Conservation (phyloP, 92 coral and sea anemone genomes). For the Umimayanthus kanabou region DNA sequence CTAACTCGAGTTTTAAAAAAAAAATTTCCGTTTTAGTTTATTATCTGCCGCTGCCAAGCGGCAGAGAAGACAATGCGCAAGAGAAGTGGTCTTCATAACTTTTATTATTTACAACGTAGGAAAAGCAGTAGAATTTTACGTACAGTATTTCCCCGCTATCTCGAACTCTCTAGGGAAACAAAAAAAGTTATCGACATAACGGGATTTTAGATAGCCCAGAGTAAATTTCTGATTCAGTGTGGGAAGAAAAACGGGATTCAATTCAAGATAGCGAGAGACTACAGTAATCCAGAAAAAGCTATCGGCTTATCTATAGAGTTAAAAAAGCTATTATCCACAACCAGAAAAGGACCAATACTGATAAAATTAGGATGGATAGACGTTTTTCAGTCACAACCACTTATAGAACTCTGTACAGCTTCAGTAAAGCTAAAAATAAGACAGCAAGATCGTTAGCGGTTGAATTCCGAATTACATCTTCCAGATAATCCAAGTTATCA, state of each 20-base stretch:
- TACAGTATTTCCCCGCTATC: no score
- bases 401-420: background rate
- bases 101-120: slow-evolving; percentile 29
- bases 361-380: background rate
- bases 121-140: background rate
- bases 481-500: background rate
- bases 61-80: background rate
- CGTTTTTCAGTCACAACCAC: background rate
- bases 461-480: background rate
- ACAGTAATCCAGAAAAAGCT: background rate
- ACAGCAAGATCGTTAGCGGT: background rate
- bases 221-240: no score
- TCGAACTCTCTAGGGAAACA: no score
- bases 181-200: no score
- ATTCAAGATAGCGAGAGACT: no score
- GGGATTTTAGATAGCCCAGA: no score
- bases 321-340: background rate
- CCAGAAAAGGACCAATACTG: background rate
- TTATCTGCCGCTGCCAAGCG: background rate
- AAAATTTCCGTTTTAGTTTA: background rate
- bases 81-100: background rate
- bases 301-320: background rate
- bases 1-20: background rate
- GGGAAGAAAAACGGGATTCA: no score
- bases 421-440: background rate